Percentiles rank a stretch among this genome's conserved stretches.
Conservation (phyloP, 2,113 vertebrate species). For the Pterocles gutturalis region DNA sequence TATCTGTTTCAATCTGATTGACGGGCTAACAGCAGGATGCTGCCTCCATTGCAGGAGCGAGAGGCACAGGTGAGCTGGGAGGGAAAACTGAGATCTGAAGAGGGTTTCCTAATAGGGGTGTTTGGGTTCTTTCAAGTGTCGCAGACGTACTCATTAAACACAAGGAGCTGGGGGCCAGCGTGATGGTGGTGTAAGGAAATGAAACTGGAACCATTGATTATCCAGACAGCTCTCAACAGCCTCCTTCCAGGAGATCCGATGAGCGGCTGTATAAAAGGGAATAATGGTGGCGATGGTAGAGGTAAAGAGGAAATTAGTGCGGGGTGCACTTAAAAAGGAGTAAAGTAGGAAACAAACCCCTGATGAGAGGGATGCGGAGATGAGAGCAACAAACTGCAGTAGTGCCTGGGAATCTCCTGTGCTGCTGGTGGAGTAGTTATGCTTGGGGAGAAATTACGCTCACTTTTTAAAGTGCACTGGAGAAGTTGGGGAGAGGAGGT, state of each 20-base stretch:
- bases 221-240: slow-evolving; percentile 56
- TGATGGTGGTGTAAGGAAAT: slow-evolving; percentile 26
- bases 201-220: slow-evolving; percentile 57
- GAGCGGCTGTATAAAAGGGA: slow-evolving; percentile 10
- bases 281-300: not conserved
- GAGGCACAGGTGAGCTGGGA: slow-evolving; percentile 56
- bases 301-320: slow-evolving; percentile 50
- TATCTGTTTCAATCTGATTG: slow-evolving; percentile 28
- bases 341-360: slow-evolving; percentile 43
- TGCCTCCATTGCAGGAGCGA: not conserved
- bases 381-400: not conserved
- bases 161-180: slow-evolving; percentile 18
- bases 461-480: not conserved
- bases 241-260: slow-evolving; percentile 49
- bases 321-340: slow-evolving; percentile 30
- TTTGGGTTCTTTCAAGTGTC: slow-evolving; percentile 50
- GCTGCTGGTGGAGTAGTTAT: not conserved
- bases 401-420: not conserved
- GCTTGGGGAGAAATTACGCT: not conserved
- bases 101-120: slow-evolving; percentile 31
- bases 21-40: slow-evolving; percentile 60
- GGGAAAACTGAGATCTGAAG: slow-evolving; percentile 46
- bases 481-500: not conserved
- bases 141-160: slow-evolving; percentile 55
- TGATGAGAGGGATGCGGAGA: not conserved